These are phyloP conservation scores for Philaenus spumarius DNA, from an alignment of 1,140 invertebrate genomes.

Conservation along the genomic window DNA sequence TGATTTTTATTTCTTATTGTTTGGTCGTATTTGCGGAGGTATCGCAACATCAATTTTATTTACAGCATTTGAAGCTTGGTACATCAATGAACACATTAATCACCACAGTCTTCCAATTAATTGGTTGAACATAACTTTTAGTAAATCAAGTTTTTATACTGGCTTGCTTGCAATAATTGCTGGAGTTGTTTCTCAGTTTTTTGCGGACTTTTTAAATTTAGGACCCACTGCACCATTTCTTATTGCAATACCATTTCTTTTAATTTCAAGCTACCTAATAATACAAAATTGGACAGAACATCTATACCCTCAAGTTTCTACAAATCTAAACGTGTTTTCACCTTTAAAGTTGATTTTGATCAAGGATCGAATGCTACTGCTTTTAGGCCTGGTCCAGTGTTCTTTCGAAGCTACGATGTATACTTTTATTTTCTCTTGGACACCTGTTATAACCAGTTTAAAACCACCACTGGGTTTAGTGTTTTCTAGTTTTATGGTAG, in stretches of 20 bases:
- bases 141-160: slow-evolving; percentile 59
- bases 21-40: slow-evolving; percentile 54
- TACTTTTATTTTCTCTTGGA: slow-evolving; percentile 69
- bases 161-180: slow-evolving; percentile 59
- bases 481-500: slow-evolving; percentile 59
- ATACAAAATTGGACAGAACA: slow-evolving; percentile 25
- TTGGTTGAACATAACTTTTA: slow-evolving; percentile 52
- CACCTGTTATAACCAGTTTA: slow-evolving; percentile 50
- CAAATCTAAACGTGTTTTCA: slow-evolving; percentile 15
- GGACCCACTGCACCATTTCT: slow-evolving; percentile 55
- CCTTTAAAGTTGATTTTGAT: slow-evolving; percentile 26
- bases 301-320: background rate
- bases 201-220: slow-evolving; percentile 51
- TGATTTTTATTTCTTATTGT: slow-evolving; percentile 42
- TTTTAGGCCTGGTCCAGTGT: slow-evolving; percentile 56
- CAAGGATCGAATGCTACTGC: slow-evolving; percentile 44
- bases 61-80: slow-evolving; percentile 67
- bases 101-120: slow-evolving; percentile 46
- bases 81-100: slow-evolving; percentile 57
- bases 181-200: slow-evolving; percentile 56
- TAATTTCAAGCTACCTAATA: slow-evolving; percentile 42
- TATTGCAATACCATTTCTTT: slow-evolving; percentile 50
- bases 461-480: slow-evolving; percentile 45
- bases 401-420: slow-evolving; percentile 68
- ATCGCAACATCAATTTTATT: slow-evolving; percentile 64